phyloP scores from a whole-genome alignment of 1,140 invertebrate species.

The Rhagoletis zephyria region DNA sequence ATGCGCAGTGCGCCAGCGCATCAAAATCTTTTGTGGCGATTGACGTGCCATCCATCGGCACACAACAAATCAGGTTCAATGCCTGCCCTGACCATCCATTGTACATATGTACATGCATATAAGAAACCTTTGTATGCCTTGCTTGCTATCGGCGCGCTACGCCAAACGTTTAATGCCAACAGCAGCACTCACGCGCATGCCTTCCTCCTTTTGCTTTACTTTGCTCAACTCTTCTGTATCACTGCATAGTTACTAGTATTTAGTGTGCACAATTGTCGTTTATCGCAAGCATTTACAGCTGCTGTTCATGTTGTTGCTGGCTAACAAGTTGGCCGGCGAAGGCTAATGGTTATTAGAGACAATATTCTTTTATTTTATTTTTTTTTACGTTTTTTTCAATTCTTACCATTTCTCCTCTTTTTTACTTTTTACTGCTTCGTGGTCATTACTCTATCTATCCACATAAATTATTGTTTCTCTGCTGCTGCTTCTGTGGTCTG shows the following conservation, averaged over 20 bases:
- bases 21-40: neutral
- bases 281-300: neutral
- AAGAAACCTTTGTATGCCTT: neutral
- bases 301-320: neutral
- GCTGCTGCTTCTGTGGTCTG: neutral
- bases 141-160: neutral
- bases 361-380: neutral
- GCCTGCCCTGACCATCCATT: slow-evolving; percentile 19
- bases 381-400: slow-evolving; percentile 12
- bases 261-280: neutral
- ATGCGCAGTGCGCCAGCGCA: neutral
- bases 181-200: neutral
- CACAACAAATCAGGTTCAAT: slow-evolving; percentile 40
- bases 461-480: neutral
- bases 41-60: neutral
- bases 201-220: neutral
- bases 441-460: neutral
- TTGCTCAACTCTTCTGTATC: neutral
- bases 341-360: no score
- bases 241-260: no score
- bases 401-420: neutral
- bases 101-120: neutral
- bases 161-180: slow-evolving; percentile 17
- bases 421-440: neutral
- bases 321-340: no score